phyloP scores from a whole-genome alignment of 2,113 vertebrate species.

The Crotalus horridus region DNA sequence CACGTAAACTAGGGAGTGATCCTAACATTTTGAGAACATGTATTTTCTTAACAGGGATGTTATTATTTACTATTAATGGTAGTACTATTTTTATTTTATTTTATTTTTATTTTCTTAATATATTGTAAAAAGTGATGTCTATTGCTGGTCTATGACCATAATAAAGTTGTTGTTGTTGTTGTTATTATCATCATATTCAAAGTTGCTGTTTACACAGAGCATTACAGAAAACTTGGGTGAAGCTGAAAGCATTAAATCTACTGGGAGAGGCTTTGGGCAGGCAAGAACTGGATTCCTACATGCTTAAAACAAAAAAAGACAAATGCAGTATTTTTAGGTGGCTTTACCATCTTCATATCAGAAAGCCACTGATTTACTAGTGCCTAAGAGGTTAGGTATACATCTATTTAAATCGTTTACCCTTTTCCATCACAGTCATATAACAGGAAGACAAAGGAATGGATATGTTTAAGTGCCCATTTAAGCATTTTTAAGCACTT shows the following conservation, averaged over 20 bases:
- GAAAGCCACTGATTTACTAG: not conserved
- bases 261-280: not conserved
- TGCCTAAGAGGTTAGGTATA: not conserved
- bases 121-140: no score
- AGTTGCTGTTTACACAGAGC: not conserved
- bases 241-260: not conserved
- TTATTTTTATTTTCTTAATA: no score
- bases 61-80: no score
- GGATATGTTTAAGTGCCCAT: not conserved
- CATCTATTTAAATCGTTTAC: not conserved
- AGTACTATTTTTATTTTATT: no score
- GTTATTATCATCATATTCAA: not conserved
- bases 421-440: not conserved
- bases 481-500: not conserved
- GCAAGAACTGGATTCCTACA: not conserved
- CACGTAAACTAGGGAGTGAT: no score
- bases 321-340: not conserved
- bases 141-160: no score
- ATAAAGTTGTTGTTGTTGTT: no score
- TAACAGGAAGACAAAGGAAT: not conserved
- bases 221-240: not conserved
- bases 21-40: no score
- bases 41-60: no score
- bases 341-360: not conserved
- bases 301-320: not conserved